Conservation (phyloP, 1,140 invertebrate species). For the Delia radicum region DNA sequence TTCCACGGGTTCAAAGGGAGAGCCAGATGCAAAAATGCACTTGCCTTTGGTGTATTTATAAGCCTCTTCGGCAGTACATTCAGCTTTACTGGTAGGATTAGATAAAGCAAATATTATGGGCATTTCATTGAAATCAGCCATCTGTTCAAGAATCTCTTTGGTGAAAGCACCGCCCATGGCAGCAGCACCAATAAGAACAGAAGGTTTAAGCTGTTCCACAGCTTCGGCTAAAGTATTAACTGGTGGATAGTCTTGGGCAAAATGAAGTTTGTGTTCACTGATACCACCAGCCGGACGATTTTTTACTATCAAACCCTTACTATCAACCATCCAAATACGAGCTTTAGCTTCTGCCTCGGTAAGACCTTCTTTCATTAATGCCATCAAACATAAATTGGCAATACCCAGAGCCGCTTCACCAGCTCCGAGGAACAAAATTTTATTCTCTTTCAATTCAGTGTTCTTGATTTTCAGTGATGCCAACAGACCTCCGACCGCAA, state of each 20-base stretch:
- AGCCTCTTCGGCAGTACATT: constrained; percentile 95
- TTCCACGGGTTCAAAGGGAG: constrained; percentile 83
- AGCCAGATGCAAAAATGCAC: constrained; percentile 89
- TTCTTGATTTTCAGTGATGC: constrained; percentile 78
- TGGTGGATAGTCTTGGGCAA: constrained; percentile 71
- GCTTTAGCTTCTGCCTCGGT: constrained; percentile 68
- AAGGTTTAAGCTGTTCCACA: constrained; percentile 76
- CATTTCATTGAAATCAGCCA: constrained; percentile 64
- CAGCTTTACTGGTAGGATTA: constrained; percentile 94
- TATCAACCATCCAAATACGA: constrained; percentile 77
- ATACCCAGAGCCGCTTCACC: constrained; percentile 89
- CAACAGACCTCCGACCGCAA: constrained; percentile 89
- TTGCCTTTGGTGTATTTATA: constrained; percentile 74
- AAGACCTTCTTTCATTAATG: constrained; percentile 81
- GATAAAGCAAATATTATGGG: constrained; percentile 92
- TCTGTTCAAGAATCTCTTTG: constrained; percentile 75
- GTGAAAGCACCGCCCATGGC: constrained; percentile 85
- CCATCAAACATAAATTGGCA: constrained; percentile 81
- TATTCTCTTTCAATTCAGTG: constrained; percentile 76
- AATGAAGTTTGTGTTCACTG: constrained; percentile 73
- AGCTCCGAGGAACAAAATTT: constrained; percentile 88
- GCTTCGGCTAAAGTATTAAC: constrained; percentile 74
- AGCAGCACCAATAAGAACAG: constrained; percentile 84
- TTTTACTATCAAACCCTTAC: constrained; percentile 71
- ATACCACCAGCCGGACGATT: constrained; percentile 72